A percentile compares a stretch with the other conserved stretches of the same genome.
Conservation (phyloP, 2,113 vertebrate genomes). For the Oophaga pumilio region DNA sequence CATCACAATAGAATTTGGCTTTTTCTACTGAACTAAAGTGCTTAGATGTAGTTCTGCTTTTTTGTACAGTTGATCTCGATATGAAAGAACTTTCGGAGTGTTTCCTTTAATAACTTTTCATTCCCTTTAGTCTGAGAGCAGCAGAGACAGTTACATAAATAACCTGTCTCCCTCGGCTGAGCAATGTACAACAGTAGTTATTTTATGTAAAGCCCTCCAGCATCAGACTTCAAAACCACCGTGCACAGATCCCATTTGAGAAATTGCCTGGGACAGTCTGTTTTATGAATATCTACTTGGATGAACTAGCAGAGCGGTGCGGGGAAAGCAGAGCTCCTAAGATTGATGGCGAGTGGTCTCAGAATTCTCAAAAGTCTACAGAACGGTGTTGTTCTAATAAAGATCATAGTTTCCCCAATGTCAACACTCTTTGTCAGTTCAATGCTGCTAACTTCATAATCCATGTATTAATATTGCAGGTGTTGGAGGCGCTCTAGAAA, state of each 20-base stretch:
- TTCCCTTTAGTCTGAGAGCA: slow-evolving; percentile 1
- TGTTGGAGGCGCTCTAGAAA: slow-evolving; percentile 79
- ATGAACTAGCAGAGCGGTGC: slow-evolving; percentile 8
- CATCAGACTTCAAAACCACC: slow-evolving; percentile 1
- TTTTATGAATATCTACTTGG: slow-evolving; percentile 28
- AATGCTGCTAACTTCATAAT: background rate
- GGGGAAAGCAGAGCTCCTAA: background rate
- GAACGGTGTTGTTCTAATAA: background rate
- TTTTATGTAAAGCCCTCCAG: slow-evolving; percentile 35
- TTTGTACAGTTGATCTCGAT: background rate
- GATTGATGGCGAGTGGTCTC: background rate
- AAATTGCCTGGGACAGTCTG: slow-evolving; percentile 27
- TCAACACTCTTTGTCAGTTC: background rate
- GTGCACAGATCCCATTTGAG: slow-evolving; percentile 32
- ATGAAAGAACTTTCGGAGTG: slow-evolving; percentile 7
- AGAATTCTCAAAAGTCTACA: background rate
- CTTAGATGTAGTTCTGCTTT: background rate
- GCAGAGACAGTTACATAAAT: slow-evolving; percentile 21
- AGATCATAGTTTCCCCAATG: slow-evolving; percentile 5
- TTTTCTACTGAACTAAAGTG: background rate
- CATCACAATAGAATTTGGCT: background rate
- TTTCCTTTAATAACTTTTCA: slow-evolving; percentile 24
- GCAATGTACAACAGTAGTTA: slow-evolving; percentile 34
- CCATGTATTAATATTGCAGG: slow-evolving; percentile 64
- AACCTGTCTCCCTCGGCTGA: slow-evolving; percentile 35